A percentile compares a stretch with the other conserved stretches of the same genome.
Evolutionary conservation across 2,797 vertebrate genomes (phyloP).

Genomic region (Novumbra hubbsi): DNA sequence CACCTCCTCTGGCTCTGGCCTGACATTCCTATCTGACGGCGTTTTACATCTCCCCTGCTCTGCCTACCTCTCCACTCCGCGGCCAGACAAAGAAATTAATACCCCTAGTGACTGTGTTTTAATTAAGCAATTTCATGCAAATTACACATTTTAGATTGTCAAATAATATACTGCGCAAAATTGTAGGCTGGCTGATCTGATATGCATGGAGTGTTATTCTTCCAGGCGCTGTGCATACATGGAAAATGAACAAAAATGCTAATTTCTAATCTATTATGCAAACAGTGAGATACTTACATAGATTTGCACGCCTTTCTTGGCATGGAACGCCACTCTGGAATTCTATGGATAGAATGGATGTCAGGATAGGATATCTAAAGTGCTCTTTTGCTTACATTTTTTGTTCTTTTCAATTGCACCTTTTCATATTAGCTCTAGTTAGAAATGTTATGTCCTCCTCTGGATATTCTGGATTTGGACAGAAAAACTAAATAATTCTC

Average conservation of each 20-base stretch:
- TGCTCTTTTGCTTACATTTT: constrained; percentile 67
- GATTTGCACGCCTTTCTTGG: constrained; percentile 95
- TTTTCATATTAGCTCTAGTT: constrained; percentile 55
- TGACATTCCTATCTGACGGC: constrained; percentile 98
- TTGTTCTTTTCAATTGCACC: constrained; percentile 71
- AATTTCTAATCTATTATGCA: constrained; percentile 99
- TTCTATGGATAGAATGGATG: constrained; percentile 67
- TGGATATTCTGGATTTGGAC: constrained; percentile 10
- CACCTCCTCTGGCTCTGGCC: constrained; percentile 82
- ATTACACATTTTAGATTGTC: constrained; percentile 99
- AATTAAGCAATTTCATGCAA: constrained; percentile 99
- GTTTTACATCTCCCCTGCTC: constrained; percentile 95
- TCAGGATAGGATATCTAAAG: constrained; percentile 49
- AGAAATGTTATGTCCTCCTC: constrained; percentile 25
- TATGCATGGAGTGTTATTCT: constrained; percentile 99
- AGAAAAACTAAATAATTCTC: constrained; percentile 29
- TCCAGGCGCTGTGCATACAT: constrained; percentile 99
- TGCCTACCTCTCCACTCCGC: constrained; percentile 91
- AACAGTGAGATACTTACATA: constrained; percentile 99
- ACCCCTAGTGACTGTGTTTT: constrained; percentile 99
- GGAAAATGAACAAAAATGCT: constrained; percentile 99
- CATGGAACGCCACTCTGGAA: constrained; percentile 90
- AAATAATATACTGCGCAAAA: constrained; percentile 99
- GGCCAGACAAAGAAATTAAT: constrained; percentile 99
- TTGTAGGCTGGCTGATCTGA: constrained; percentile 99